phyloP scores from a whole-genome alignment of 2,797 vertebrate species.

The Pantherophis alleghaniensis region DNA sequence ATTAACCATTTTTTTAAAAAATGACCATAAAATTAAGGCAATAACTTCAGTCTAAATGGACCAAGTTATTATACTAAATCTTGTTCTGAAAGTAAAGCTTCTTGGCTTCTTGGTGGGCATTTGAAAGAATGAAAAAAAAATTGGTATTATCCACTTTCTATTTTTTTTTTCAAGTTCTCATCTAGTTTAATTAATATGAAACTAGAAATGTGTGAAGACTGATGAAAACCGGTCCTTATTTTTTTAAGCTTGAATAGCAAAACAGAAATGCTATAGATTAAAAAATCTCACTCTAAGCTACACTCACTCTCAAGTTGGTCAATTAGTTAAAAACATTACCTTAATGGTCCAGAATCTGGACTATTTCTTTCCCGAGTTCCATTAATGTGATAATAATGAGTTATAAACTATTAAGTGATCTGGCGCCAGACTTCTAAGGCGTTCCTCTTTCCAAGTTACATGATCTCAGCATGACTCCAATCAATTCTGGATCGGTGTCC shows the following conservation, averaged over 20 bases:
- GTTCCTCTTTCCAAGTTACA: background rate
- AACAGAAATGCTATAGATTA: background rate
- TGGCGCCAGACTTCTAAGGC: background rate
- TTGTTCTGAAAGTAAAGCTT: background rate
- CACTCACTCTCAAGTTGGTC: background rate
- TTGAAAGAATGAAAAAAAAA: background rate
- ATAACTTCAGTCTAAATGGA: slow-evolving; percentile 14
- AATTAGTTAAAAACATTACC: background rate
- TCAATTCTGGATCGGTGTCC: background rate
- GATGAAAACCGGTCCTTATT: background rate
- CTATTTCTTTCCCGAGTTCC: background rate
- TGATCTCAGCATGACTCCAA: background rate
- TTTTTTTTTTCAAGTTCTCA: background rate
- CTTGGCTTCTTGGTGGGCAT: slow-evolving; percentile 31
- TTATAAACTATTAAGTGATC: background rate
- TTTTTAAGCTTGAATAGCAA: background rate
- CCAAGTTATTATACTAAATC: slow-evolving; percentile 27
- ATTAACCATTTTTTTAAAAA: slow-evolving; percentile 54
- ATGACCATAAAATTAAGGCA: slow-evolving; percentile 45
- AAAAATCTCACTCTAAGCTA: background rate
- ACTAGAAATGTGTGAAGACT: background rate
- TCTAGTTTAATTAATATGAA: slow-evolving; percentile 17
- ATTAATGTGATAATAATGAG: background rate
- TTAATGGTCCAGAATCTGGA: background rate
- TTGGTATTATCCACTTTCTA: background rate